Percentiles rank a stretch among this genome's conserved stretches.
phyloP scores from a whole-genome alignment of 2,113 vertebrate species.

The Callionymus lyra region DNA sequence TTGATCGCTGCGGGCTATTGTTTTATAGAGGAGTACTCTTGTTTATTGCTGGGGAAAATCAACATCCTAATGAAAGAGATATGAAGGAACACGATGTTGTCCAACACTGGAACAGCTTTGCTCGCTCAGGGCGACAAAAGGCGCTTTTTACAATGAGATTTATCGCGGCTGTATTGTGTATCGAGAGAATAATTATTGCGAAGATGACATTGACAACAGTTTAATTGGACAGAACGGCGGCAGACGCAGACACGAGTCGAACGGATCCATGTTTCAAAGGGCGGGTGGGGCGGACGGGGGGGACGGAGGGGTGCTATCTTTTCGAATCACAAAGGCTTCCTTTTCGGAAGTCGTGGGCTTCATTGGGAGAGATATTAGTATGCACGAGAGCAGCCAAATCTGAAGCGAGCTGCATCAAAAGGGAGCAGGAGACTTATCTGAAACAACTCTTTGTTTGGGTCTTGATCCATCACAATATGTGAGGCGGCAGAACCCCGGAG shows the following conservation, averaged over 20 bases:
- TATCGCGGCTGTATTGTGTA: slow-evolving; percentile 5
- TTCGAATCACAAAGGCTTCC: not conserved
- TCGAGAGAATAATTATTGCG: slow-evolving; percentile 8
- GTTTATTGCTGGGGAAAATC: slow-evolving; percentile 13
- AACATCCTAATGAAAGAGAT: slow-evolving; percentile 12
- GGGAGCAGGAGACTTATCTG: slow-evolving; percentile 1
- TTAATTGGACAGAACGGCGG: slow-evolving; percentile 10
- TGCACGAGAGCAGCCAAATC: not conserved
- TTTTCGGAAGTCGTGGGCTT: slow-evolving; percentile 8
- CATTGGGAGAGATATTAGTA: not conserved
- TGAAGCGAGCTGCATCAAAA: slow-evolving; percentile 7
- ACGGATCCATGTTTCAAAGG: slow-evolving; percentile 8
- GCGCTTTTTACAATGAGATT: slow-evolving; percentile 3
- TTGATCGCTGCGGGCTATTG: too few relatives aligned
- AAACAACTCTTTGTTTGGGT: slow-evolving; percentile 1
- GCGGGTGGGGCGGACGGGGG: too few relatives aligned
- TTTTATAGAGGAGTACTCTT: too few relatives aligned
- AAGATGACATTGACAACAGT: slow-evolving; percentile 13
- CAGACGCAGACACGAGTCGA: not conserved
- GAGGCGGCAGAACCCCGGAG: not conserved
- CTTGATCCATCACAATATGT: slow-evolving; percentile 3
- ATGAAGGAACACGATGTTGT: slow-evolving; percentile 11
- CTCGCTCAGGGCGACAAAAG: slow-evolving; percentile 10
- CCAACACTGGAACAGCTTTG: slow-evolving; percentile 6
- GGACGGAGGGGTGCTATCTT: not conserved